A percentile compares a stretch with the other conserved stretches of the same genome.
Conservation (phyloP, 2,888 invertebrate species). For the Cephus spinipes region DNA sequence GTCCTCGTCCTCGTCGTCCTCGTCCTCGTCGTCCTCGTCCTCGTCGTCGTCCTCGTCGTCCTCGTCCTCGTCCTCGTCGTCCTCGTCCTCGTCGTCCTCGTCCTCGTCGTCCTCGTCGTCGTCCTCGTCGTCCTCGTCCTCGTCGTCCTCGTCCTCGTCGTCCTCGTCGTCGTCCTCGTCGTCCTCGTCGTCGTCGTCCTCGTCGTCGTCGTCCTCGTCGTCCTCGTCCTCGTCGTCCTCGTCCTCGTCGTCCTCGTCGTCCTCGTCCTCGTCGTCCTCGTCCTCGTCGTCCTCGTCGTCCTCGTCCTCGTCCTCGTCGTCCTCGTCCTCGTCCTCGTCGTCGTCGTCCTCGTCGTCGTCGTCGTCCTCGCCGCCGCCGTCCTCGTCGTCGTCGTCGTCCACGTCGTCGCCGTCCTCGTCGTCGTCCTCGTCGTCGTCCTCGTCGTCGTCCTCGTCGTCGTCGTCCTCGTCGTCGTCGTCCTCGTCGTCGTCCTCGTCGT, state of each 20-base stretch:
- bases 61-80: not conserved
- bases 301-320: not conserved
- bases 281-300: not conserved
- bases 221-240: not conserved
- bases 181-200: not conserved
- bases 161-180: not conserved
- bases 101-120: not conserved
- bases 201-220: not conserved
- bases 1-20: constrained; percentile 27
- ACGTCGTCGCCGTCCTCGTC: too few relatives aligned
- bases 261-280: not conserved
- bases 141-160: not conserved
- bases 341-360: constrained; percentile 1
- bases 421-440: too few relatives aligned
- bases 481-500: not conserved
- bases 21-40: constrained; percentile 1
- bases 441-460: not conserved
- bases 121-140: not conserved
- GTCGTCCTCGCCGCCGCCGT: too few relatives aligned
- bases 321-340: constrained; percentile 9
- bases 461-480: constrained; percentile 1
- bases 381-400: too few relatives aligned
- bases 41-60: not conserved
- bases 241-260: not conserved
- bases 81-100: not conserved